Percentiles rank a stretch among this genome's conserved stretches.
Evolutionary conservation across 2,797 vertebrate species (phyloP).

Genomic region (Arctocebus calabarensis): DNA sequence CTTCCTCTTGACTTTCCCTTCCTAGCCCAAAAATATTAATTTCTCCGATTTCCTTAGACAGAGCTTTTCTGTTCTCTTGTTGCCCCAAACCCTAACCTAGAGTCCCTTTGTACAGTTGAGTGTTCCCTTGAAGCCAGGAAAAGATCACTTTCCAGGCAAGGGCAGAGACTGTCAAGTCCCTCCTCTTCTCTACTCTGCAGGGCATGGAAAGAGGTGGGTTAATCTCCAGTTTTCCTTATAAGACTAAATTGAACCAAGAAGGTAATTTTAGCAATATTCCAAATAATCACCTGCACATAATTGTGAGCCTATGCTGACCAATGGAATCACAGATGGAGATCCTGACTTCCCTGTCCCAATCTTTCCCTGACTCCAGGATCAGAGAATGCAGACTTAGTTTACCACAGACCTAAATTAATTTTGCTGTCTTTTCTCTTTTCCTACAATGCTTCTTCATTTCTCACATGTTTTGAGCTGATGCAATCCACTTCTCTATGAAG

Average conservation of each 20-base stretch:
- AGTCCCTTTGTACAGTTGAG: neutral
- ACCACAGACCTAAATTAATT: neutral
- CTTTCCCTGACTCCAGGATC: neutral
- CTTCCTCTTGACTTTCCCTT: neutral
- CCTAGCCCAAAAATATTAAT: neutral
- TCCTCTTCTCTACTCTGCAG: neutral
- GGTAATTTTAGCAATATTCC: neutral
- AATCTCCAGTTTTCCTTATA: neutral
- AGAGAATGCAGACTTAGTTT: neutral
- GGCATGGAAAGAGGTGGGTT: neutral
- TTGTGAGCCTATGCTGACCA: neutral
- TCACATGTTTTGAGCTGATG: neutral
- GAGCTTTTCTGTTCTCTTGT: neutral
- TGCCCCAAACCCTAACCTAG: neutral
- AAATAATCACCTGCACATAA: neutral
- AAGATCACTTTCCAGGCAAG: neutral
- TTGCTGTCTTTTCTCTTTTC: neutral
- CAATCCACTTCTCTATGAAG: neutral
- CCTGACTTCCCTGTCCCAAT: neutral
- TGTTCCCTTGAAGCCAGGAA: neutral
- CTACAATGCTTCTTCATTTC: neutral
- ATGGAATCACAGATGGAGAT: neutral
- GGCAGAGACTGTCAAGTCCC: neutral
- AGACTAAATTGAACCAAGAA: neutral
- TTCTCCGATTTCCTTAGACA: neutral